phyloP scores from a whole-genome alignment of 37 sponge, comb jelly and placozoan genomes.

The Petrosia ficiformis region DNA sequence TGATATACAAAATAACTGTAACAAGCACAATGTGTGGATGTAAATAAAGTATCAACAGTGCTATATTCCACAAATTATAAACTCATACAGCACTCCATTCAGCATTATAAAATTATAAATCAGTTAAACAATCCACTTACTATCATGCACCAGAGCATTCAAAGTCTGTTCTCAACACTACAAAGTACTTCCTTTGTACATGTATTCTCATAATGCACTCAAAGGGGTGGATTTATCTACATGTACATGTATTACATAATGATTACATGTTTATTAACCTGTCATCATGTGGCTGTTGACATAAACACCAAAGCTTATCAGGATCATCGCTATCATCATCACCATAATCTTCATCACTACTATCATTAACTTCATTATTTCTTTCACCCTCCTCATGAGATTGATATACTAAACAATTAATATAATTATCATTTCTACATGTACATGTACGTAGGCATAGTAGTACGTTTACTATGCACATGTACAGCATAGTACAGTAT shows the following conservation, averaged over 20 bases:
- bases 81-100: too few relatives aligned
- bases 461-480: too few relatives aligned
- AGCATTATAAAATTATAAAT: too few relatives aligned
- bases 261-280: constrained; percentile 39
- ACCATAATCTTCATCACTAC: constrained; percentile 21
- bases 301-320: constrained; percentile 75
- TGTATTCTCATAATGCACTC: background rate
- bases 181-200: background rate
- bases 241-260: too few relatives aligned
- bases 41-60: too few relatives aligned
- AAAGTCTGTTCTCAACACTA: background rate
- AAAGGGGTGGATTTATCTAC: background rate
- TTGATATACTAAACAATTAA: background rate
- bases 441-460: too few relatives aligned
- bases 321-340: constrained; percentile 59
- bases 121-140: too few relatives aligned
- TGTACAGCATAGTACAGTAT: too few relatives aligned
- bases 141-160: too few relatives aligned
- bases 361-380: background rate
- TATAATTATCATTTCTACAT: background rate
- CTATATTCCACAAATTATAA: too few relatives aligned
- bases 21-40: too few relatives aligned
- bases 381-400: background rate
- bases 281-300: constrained; percentile 71
- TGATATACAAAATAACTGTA: too few relatives aligned